Evolutionary conservation across 2,888 invertebrate species (phyloP).

Genomic region (Philhelius pedissequus): DNA sequence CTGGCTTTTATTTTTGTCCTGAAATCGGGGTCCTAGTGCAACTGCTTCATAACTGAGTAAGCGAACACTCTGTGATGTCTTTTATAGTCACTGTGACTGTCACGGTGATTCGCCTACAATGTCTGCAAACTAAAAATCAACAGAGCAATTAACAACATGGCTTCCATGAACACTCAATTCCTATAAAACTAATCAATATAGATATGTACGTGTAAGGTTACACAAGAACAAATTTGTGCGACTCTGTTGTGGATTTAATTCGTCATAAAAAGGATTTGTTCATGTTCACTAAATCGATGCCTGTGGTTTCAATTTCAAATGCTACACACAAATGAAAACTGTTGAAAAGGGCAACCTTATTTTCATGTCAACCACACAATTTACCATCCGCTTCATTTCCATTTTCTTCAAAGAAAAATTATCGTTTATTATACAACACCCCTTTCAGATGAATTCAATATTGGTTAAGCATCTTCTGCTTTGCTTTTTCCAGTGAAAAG

Average conservation of each 20-base stretch:
- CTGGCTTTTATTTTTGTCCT: too few relatives aligned
- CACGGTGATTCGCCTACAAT: too few relatives aligned
- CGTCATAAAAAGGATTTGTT: neutral
- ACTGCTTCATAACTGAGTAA: too few relatives aligned
- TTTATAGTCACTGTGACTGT: too few relatives aligned
- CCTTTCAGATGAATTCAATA: neutral
- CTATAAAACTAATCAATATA: too few relatives aligned
- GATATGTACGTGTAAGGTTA: too few relatives aligned
- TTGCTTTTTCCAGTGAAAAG: neutral
- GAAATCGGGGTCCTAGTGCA: too few relatives aligned
- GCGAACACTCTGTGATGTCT: too few relatives aligned
- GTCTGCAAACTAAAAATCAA: too few relatives aligned
- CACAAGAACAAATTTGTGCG: too few relatives aligned
- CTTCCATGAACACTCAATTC: too few relatives aligned
- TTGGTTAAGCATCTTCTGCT: neutral
- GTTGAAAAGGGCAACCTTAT: conserved; percentile 4
- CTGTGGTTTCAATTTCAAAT: neutral
- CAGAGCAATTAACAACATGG: too few relatives aligned
- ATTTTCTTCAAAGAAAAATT: neutral
- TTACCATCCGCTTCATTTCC: neutral
- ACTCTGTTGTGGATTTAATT: neutral
- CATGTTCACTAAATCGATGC: neutral
- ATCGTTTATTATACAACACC: neutral
- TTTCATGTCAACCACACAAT: neutral
- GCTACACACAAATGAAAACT: neutral